Conservation (phyloP, 2,113 vertebrate genomes). For the Hydropotes inermis region DNA sequence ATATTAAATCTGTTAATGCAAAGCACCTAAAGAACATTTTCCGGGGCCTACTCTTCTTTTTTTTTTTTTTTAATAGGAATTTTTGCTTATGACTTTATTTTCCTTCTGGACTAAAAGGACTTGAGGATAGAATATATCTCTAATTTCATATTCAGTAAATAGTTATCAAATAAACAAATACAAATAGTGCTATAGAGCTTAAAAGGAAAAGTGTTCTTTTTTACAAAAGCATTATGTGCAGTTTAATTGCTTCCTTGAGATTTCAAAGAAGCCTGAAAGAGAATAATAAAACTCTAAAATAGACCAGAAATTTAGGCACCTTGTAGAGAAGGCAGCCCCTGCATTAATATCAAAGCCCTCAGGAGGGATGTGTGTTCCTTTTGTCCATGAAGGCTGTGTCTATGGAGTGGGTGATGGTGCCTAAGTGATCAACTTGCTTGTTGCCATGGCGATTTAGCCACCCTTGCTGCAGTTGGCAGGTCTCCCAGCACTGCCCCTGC, state of each 20-base stretch:
- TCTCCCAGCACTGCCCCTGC: constrained; percentile 5
- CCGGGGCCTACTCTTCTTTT: neutral
- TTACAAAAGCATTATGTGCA: neutral
- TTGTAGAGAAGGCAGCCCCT: neutral
- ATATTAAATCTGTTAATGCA: neutral
- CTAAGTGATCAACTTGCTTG: constrained; percentile 70
- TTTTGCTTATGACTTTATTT: neutral
- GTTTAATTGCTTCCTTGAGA: neutral
- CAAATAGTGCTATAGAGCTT: neutral
- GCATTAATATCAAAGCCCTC: constrained; percentile 28
- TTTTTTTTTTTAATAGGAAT: neutral
- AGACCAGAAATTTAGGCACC: constrained; percentile 47
- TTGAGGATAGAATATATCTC: neutral
- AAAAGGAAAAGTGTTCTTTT: neutral
- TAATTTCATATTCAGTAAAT: neutral
- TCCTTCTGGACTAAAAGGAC: neutral
- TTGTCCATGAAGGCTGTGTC: constrained; percentile 56
- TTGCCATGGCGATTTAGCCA: constrained; percentile 71
- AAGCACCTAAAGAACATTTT: neutral
- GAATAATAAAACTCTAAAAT: constrained; percentile 33
- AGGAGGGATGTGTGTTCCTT: constrained; percentile 41
- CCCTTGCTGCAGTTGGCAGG: constrained; percentile 58
- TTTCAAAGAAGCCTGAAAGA: constrained; percentile 42
- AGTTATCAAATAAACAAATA: neutral
- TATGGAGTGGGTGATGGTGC: constrained; percentile 59